A percentile compares a stretch with the other conserved stretches of the same genome.
Conservation (phyloP, 2,888 invertebrate genomes). For the Dasysyrphus albostriatus region DNA sequence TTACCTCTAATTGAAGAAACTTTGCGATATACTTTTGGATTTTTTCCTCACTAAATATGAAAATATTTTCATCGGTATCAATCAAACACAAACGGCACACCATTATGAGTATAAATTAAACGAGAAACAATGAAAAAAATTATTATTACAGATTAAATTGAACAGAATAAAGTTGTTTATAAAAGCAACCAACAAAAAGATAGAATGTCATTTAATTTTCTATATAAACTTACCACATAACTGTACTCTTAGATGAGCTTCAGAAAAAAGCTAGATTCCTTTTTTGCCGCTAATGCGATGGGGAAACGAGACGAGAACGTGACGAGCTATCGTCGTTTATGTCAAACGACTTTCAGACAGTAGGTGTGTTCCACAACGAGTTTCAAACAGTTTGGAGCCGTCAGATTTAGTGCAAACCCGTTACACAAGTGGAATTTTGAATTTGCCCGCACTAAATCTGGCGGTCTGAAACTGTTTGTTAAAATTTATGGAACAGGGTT, state of each 20-base stretch:
- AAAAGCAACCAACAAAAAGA: not conserved
- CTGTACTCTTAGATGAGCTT: not conserved
- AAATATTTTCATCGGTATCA: constrained; percentile 18
- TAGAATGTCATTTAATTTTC: constrained; percentile 9
- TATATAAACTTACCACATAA: not conserved
- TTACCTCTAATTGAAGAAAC: constrained; percentile 57
- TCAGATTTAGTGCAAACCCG: no score
- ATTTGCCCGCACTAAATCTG: no score
- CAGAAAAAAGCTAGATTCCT: not conserved
- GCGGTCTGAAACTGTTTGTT: no score
- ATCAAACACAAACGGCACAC: constrained; percentile 65
- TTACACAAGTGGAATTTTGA: no score
- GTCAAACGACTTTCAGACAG: no score
- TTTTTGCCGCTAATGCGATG: no score
- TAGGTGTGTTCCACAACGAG: no score
- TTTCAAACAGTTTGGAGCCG: no score
- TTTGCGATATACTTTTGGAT: constrained; percentile 49
- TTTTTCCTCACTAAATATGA: constrained; percentile 58
- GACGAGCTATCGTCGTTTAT: no score
- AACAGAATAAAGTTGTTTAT: constrained; percentile 10
- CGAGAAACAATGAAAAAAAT: not conserved
- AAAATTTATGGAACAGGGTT: no score
- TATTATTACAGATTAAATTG: not conserved
- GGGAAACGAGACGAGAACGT: no score
- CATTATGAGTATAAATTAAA: constrained; percentile 25